Percentiles rank a stretch among this genome's conserved stretches.
phyloP scores from a whole-genome alignment of 64 coral and sea anemone genomes.

The Orbicella faveolata region DNA sequence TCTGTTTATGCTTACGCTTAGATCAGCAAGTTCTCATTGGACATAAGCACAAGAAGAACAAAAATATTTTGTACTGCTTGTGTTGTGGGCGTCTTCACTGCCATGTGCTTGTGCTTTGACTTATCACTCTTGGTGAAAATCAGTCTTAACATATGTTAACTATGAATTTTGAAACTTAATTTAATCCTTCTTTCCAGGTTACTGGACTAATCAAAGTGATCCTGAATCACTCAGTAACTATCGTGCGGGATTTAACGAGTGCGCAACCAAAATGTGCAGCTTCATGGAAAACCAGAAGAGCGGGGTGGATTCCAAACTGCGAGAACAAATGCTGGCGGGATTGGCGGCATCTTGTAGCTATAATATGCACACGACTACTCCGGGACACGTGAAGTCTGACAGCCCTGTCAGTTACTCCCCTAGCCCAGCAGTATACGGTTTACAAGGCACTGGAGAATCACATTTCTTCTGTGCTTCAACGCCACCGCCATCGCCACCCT shows the following conservation, averaged over 20 bases:
- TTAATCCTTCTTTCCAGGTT: background rate
- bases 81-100: too few relatives aligned
- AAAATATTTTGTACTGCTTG: too few relatives aligned
- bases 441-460: background rate
- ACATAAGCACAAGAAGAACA: too few relatives aligned
- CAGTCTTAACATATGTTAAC: too few relatives aligned
- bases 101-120: too few relatives aligned
- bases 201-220: background rate
- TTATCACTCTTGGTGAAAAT: too few relatives aligned
- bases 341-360: constrained; percentile 17
- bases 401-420: background rate
- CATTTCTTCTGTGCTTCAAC: background rate
- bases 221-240: constrained; percentile 10
- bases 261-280: constrained; percentile 8
- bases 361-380: background rate
- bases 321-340: constrained; percentile 21
- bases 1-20: too few relatives aligned
- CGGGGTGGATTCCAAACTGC: background rate
- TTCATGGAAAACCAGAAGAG: constrained; percentile 35
- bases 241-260: constrained; percentile 20
- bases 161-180: background rate
- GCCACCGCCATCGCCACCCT: constrained; percentile 21
- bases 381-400: background rate
- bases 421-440: background rate
- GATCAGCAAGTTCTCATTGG: too few relatives aligned